These are phyloP conservation scores for Actenoides lindsayi DNA, from an alignment of 2,113 vertebrate genomes.

Conservation along the genomic window DNA sequence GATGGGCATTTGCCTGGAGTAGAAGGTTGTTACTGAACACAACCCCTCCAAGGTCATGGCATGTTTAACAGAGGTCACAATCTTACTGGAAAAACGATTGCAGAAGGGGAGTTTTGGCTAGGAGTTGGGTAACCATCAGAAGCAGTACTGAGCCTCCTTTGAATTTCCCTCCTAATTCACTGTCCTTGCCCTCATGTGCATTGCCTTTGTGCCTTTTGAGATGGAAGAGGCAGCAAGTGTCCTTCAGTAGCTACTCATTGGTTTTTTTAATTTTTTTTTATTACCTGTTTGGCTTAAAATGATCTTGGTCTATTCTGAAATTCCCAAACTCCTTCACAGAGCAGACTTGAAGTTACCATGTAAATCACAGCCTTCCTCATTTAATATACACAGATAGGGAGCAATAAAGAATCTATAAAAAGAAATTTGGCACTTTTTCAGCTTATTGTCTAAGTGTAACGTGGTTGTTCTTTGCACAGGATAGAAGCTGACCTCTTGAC, in stretches of 20 bases:
- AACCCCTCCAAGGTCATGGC: background rate
- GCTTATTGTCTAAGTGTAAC: background rate
- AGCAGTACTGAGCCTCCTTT: background rate
- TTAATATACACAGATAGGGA: slow-evolving; percentile 5
- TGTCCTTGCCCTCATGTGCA: background rate
- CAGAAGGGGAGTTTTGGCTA: background rate
- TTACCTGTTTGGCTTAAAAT: slow-evolving; percentile 34
- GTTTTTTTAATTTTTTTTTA: background rate
- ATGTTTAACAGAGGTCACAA: slow-evolving; percentile 11
- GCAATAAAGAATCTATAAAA: slow-evolving; percentile 65
- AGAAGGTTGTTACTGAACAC: background rate
- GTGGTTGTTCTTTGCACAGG: background rate
- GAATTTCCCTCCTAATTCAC: background rate
- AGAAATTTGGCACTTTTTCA: slow-evolving; percentile 51
- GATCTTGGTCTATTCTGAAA: background rate
- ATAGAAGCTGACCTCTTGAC: slow-evolving; percentile 36
- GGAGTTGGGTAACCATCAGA: background rate
- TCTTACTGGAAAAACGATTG: background rate
- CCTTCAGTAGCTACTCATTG: background rate
- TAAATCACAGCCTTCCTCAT: background rate
- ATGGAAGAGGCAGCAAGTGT: background rate
- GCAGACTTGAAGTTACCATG: background rate
- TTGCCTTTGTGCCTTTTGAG: background rate
- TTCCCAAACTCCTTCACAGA: background rate
- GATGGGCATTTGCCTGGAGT: slow-evolving; percentile 37